These are phyloP conservation scores for Neogobius melanostomus DNA, from an alignment of 2,113 vertebrate species.

Conservation along the genomic window DNA sequence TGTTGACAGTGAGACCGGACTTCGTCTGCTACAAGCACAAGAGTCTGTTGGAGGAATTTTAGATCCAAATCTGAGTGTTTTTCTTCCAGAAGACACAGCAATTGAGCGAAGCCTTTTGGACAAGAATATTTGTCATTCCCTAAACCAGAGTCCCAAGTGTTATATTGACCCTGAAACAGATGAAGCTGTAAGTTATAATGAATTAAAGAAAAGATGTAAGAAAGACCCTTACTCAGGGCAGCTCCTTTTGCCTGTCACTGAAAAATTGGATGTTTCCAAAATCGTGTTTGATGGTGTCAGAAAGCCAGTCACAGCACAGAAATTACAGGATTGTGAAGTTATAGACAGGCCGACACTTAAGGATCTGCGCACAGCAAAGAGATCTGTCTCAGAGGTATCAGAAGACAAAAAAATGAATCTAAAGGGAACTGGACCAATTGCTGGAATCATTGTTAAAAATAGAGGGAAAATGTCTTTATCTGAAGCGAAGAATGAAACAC, in stretches of 20 bases:
- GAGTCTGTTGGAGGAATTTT: constrained; percentile 2
- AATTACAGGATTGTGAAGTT: neutral
- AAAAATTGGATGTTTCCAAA: neutral
- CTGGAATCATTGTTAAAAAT: neutral
- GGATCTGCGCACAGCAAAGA: neutral
- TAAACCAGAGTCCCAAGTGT: neutral
- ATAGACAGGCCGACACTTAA: neutral
- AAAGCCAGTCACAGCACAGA: neutral
- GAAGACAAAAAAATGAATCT: neutral
- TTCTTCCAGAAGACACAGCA: neutral
- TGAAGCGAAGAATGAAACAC: neutral
- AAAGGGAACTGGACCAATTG: constrained; percentile 1
- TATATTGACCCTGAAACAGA: constrained; percentile 3
- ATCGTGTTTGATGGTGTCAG: neutral
- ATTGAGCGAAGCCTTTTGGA: constrained; percentile 80
- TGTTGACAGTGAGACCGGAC: constrained; percentile 78
- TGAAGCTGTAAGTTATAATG: neutral
- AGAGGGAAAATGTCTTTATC: neutral
- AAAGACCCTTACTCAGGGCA: neutral
- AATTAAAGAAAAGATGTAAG: constrained; percentile 4
- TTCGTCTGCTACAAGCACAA: constrained; percentile 64
- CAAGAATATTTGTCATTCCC: constrained; percentile 30
- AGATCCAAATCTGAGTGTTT: constrained; percentile 2
- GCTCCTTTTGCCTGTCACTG: neutral
- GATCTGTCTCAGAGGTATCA: neutral